Conservation (phyloP, 2,888 invertebrate species). For the Hirtodrosophila cameraria region DNA sequence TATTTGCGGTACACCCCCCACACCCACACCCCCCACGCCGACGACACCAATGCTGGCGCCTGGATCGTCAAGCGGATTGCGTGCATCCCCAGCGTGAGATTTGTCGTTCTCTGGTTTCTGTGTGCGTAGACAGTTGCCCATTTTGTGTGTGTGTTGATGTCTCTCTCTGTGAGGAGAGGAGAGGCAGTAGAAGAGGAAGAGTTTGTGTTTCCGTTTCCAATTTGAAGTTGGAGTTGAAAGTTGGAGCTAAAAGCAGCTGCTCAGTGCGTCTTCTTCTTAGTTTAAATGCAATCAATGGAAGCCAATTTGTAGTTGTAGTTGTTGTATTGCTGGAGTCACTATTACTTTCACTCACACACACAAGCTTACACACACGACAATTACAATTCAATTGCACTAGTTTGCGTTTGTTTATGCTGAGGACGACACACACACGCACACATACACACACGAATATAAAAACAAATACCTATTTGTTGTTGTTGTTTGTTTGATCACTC, state of each 20-base stretch:
- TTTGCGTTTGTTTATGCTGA: conserved; percentile 73
- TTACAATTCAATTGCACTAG: conserved; percentile 61
- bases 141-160: no score
- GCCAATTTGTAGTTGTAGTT: conserved; percentile 41
- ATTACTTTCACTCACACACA: conserved; percentile 70
- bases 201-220: conserved; percentile 1
- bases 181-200: conserved; percentile 1
- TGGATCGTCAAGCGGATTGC: conserved; percentile 81
- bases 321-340: conserved; percentile 53
- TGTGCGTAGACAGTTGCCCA: conserved; percentile 93
- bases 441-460: conserved; percentile 4
- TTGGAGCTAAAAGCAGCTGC: conserved; percentile 8
- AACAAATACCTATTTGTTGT: conserved; percentile 24
- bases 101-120: conserved; percentile 88
- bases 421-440: conserved; percentile 35
- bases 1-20: conserved; percentile 79
- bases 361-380: conserved; percentile 40
- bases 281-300: conserved; percentile 79
- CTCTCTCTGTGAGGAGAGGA: no score
- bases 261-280: conserved; percentile 38
- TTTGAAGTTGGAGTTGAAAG: conserved; percentile 4
- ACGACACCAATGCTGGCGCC: conserved; percentile 74
- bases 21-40: conserved; percentile 76
- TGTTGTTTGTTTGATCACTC: conserved; percentile 62
- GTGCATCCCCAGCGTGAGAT: conserved; percentile 76